These are phyloP conservation scores for Lamellibrachia luymesi DNA, from an alignment of 1,140 invertebrate species.

Conservation along the genomic window DNA sequence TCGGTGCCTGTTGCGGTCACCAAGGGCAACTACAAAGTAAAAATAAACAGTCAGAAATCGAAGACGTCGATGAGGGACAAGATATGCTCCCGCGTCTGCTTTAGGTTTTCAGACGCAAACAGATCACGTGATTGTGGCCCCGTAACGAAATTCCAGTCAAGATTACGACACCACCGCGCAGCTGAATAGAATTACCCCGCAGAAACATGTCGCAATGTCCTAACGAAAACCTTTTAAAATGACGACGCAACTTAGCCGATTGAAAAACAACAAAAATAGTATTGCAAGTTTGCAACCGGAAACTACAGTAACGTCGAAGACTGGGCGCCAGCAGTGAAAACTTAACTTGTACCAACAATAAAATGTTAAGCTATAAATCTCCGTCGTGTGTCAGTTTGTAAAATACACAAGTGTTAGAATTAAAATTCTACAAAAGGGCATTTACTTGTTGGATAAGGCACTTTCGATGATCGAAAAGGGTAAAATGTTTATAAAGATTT, in stretches of 20 bases:
- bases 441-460: no score
- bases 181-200: background rate
- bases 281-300: background rate
- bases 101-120: background rate
- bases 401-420: background rate
- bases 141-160: no score
- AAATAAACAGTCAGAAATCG: background rate
- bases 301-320: background rate
- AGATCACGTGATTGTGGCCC: no score
- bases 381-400: background rate
- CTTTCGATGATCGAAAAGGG: no score
- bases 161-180: no score
- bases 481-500: no score
- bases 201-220: background rate
- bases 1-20: no score
- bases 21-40: background rate
- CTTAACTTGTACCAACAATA: background rate
- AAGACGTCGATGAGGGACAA: background rate
- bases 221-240: background rate
- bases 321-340: background rate
- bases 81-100: background rate
- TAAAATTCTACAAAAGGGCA: no score
- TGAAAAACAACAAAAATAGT: background rate
- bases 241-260: background rate
- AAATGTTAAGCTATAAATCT: background rate